Evolutionary conservation across 2,888 invertebrate species (phyloP), one percentile per base, ranked within the genome.

Genomic region (Polyploca ridens): DNA sequence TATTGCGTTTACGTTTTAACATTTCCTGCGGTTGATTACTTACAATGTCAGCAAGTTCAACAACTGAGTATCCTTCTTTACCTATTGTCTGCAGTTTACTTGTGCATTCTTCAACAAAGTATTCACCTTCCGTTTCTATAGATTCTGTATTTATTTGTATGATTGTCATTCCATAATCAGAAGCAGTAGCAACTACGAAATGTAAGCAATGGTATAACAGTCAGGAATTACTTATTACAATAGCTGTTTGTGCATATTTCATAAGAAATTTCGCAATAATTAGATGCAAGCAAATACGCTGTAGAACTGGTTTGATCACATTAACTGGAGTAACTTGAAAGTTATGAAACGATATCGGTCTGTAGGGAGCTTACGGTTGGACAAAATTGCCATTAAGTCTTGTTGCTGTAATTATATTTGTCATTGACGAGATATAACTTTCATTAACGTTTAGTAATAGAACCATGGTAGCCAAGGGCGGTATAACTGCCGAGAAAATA

Each of bases 211-310:
- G 61, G 35, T 27, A 60, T 41, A 41, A 44, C 61, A 19, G 11
- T n/a, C 13, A 61, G 61, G 61, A 61, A 71, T 65, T 67, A 71
- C 68, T 77, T 69, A 81, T 78, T 83, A 81, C 78, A 74, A 79
- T 77, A 74, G 65, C 62, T 64, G 70, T 76, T 70, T 75, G 76
- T 46, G 75, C 69, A 73, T 68, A 82, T 88, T 86, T 86, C 86
- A 83, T 82, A 84, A 87, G 73, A 71, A 65, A 71, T 84, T 61
- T 61, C 77, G 86, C 87, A 89, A 89, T 79, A 73, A 76, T 71
- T 74, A 69, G 73, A 72, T 74, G 73, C 73, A 73, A 78, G 77
- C 79, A 75, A 77, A 77, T 78, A 81, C 73, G 71, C 68, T 69
- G 70, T 69, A 67, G 68, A 68, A 84, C 85, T 77, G 80, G 84